phyloP scores from a whole-genome alignment of 2,888 invertebrate genomes.

The Melanchra persicariae region DNA sequence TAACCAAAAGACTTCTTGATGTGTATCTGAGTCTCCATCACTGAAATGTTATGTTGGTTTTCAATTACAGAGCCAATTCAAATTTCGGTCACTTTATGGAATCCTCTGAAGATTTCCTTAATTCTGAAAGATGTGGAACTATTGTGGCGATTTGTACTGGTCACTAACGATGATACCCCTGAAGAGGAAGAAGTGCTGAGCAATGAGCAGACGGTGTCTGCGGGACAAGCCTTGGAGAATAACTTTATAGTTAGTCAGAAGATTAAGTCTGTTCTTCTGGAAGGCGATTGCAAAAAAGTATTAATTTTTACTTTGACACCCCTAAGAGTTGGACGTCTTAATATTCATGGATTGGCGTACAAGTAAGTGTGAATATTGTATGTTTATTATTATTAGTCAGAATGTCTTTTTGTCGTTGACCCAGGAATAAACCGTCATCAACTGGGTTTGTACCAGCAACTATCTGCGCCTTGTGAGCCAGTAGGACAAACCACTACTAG shows the following conservation, averaged over 20 bases:
- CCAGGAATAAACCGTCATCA: background rate
- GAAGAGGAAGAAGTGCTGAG: constrained; percentile 71
- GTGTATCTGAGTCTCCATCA: background rate
- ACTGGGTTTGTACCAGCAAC: no score
- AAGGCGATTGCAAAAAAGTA: constrained; percentile 91
- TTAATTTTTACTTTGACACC: constrained; percentile 94
- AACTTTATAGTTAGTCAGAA: constrained; percentile 90
- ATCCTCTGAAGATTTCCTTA: constrained; percentile 94
- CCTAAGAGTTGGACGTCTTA: constrained; percentile 93
- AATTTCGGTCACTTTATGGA: constrained; percentile 94
- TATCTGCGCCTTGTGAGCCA: no score
- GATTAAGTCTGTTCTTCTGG: constrained; percentile 90
- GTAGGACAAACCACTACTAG: background rate
- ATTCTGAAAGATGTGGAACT: constrained; percentile 93
- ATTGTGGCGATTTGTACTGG: constrained; percentile 92
- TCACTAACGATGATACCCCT: constrained; percentile 71
- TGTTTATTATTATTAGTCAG: background rate
- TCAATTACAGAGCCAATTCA: constrained; percentile 93
- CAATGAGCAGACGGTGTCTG: constrained; percentile 81
- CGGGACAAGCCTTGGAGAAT: constrained; percentile 77
- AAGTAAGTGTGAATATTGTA: constrained; percentile 82
- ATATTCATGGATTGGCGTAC: constrained; percentile 94
- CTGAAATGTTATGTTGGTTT: background rate
- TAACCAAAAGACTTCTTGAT: background rate
- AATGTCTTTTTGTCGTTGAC: background rate